phyloP scores from a whole-genome alignment of 2,888 invertebrate genomes.

The Napeogenes sylphis region DNA sequence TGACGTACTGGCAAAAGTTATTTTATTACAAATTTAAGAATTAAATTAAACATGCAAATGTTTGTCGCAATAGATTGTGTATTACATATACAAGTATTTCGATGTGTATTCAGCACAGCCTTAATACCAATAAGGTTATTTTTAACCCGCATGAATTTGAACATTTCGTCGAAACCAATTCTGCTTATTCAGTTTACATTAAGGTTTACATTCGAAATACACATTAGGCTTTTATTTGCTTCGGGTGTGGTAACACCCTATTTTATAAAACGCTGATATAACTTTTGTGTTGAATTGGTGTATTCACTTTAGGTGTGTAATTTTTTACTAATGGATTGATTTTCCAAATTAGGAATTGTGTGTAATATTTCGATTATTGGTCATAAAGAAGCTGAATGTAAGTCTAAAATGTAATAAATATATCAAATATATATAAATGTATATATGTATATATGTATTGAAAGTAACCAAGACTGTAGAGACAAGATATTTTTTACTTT shows the following conservation, averaged over 20 bases:
- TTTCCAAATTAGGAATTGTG: too few species aligned
- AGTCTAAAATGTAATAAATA: too few species aligned
- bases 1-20: too few species aligned
- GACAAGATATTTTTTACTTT: background rate
- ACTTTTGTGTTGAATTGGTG: background rate
- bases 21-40: too few species aligned
- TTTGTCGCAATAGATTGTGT: too few species aligned
- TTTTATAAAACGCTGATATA: conserved; percentile 20
- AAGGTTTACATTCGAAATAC: conserved; percentile 15
- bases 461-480: background rate
- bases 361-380: too few species aligned
- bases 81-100: conserved; percentile 1
- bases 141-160: conserved; percentile 23
- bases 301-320: too few species aligned
- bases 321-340: too few species aligned
- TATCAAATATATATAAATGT: background rate
- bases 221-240: conserved; percentile 25
- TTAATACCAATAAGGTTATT: conserved; percentile 21
- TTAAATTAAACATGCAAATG: too few species aligned
- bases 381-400: too few species aligned
- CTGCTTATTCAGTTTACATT: conserved; percentile 26
- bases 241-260: conserved; percentile 16
- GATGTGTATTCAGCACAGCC: conserved; percentile 14
- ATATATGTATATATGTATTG: background rate
- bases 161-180: conserved; percentile 23